These are phyloP conservation scores for Hesperophylax magnus DNA, from an alignment of 1,140 invertebrate species.

Conservation along the genomic window DNA sequence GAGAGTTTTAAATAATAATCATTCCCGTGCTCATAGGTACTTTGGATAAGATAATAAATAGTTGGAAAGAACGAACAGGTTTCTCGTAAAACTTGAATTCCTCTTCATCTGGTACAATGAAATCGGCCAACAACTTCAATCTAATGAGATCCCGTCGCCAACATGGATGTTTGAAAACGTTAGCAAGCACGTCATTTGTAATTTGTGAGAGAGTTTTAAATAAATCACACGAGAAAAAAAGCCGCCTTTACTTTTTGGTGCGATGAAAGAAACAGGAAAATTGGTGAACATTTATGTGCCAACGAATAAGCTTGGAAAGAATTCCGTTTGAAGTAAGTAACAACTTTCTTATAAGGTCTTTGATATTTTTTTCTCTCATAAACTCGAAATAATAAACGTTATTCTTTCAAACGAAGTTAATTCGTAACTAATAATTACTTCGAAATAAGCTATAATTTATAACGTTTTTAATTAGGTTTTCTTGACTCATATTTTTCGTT, in stretches of 20 bases:
- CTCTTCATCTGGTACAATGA: not conserved
- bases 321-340: not conserved
- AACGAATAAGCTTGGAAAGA: not conserved
- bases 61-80: no score
- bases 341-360: not conserved
- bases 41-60: not conserved
- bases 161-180: slow-evolving; percentile 26
- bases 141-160: slow-evolving; percentile 20
- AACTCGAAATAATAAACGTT: no score
- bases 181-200: slow-evolving; percentile 24
- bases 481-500: no score
- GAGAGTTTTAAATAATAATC: no score
- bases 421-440: no score
- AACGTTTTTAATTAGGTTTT: no score
- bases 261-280: not conserved
- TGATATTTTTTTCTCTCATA: not conserved
- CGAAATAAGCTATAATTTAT: no score
- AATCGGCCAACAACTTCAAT: slow-evolving; percentile 6
- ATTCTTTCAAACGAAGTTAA: no score
- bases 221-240: slow-evolving; percentile 31
- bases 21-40: not conserved
- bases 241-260: not conserved
- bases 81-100: not conserved
- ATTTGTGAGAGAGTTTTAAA: slow-evolving; percentile 23
- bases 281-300: slow-evolving; percentile 4